These are phyloP conservation scores for Thymelicus lineola DNA, from an alignment of 2,888 invertebrate species.

Conservation along the genomic window DNA sequence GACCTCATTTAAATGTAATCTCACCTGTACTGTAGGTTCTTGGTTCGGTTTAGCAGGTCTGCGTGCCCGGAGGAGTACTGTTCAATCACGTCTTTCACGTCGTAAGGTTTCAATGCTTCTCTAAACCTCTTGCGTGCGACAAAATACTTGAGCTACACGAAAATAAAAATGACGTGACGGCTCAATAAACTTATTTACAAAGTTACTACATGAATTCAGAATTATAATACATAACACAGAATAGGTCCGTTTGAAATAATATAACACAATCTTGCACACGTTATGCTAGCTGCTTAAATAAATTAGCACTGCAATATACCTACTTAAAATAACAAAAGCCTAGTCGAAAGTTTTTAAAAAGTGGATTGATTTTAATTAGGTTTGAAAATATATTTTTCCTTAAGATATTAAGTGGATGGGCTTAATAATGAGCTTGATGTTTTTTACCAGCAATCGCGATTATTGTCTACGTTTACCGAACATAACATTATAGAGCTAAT, in stretches of 20 bases:
- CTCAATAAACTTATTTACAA: conserved; percentile 20
- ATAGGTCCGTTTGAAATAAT: not conserved
- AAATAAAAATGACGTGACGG: conserved; percentile 65
- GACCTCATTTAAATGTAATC: conserved; percentile 50
- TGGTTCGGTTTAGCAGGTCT: conserved; percentile 94
- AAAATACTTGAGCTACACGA: conserved; percentile 93
- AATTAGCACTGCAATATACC: not conserved
- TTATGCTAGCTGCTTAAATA: not conserved
- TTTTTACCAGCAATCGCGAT: conserved; percentile 4
- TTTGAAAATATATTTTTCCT: not conserved
- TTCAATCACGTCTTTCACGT: conserved; percentile 97
- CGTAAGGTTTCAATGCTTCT: conserved; percentile 96
- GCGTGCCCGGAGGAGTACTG: conserved; percentile 96
- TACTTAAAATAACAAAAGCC: not conserved
- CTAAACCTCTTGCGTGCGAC: conserved; percentile 96
- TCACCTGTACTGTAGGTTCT: conserved; percentile 94
- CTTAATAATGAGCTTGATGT: not conserved
- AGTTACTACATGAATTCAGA: not conserved
- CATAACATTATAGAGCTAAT: conserved; percentile 22
- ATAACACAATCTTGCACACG: not conserved
- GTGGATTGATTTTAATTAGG: not conserved
- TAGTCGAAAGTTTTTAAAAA: not conserved
- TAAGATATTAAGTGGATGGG: conserved; percentile 5
- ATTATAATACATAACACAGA: not conserved
- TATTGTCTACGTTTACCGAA: conserved; percentile 5